phyloP scores from a whole-genome alignment of 2,113 vertebrate species.

The Tiliqua scincoides region DNA sequence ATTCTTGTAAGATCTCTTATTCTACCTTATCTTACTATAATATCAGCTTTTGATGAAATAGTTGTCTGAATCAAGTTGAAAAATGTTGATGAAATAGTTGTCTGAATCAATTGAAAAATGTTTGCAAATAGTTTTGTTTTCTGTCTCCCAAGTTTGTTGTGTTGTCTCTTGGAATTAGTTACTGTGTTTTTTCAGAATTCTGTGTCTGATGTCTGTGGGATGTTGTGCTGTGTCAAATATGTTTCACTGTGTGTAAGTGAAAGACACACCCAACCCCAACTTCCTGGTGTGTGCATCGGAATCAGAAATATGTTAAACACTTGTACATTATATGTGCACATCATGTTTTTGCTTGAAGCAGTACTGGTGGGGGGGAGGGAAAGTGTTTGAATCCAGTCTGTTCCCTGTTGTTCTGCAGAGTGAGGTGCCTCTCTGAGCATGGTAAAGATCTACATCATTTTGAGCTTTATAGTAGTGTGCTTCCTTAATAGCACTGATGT shows the following conservation, averaged over 20 bases:
- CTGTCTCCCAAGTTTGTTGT: not conserved
- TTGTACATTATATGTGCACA: not conserved
- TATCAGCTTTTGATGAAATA: not conserved
- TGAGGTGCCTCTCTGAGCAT: not conserved
- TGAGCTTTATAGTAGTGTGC: not conserved
- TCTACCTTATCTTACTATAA: too few species aligned
- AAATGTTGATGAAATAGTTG: not conserved
- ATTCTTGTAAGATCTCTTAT: too few species aligned
- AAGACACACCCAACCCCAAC: not conserved
- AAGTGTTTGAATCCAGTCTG: not conserved
- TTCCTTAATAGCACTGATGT: not conserved
- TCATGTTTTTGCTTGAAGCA: not conserved
- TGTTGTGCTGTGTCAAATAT: not conserved
- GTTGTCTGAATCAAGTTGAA: not conserved
- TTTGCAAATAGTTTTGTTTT: not conserved
- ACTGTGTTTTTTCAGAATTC: not conserved
- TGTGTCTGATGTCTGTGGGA: not conserved
- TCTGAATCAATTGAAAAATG: not conserved
- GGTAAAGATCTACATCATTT: not conserved
- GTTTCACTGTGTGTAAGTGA: not conserved
- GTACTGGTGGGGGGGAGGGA: not conserved
- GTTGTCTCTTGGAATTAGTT: not conserved
- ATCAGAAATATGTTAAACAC: too few species aligned
- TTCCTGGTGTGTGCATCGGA: not conserved
- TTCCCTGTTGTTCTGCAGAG: not conserved